These are phyloP conservation scores for Muscidifurax raptorellus DNA, from an alignment of 1,140 invertebrate species.

Conservation along the genomic window DNA sequence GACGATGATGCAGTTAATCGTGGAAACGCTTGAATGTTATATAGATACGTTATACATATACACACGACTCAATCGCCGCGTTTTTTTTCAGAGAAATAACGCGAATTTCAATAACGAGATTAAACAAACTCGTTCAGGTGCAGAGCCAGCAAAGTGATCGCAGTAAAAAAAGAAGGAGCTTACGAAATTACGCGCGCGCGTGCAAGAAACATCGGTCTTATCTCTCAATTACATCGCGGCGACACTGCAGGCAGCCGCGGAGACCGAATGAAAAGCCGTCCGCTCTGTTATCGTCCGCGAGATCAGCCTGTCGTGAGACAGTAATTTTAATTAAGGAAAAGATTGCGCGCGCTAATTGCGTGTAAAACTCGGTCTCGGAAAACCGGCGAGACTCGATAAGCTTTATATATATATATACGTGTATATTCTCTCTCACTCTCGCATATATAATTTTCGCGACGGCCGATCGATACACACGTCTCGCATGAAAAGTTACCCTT, in stretches of 20 bases:
- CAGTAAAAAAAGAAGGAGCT: neutral
- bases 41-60: too few relatives aligned
- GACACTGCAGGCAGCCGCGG: too few relatives aligned
- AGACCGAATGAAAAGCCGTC: slow-evolving; percentile 23
- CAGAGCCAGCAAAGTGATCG: neutral
- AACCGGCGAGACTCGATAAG: neutral
- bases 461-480: slow-evolving; percentile 33
- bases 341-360: slow-evolving; percentile 50
- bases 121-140: neutral
- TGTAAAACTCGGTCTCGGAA: slow-evolving; percentile 29
- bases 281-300: neutral
- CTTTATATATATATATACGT: neutral
- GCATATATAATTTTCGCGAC: slow-evolving; percentile 19
- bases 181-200: slow-evolving; percentile 19
- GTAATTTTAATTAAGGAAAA: slow-evolving; percentile 51
- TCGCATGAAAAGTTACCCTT: slow-evolving; percentile 49
- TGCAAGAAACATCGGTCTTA: slow-evolving; percentile 24
- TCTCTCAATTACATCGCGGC: slow-evolving; percentile 47
- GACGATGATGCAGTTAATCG: neutral
- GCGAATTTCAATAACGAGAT: neutral
- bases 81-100: neutral
- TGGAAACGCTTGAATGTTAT: neutral
- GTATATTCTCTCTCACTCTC: too few relatives aligned
- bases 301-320: slow-evolving; percentile 16
- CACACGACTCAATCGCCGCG: too few relatives aligned